Conservation (phyloP, 2,888 invertebrate genomes). For the Hylaea fasciaria region DNA sequence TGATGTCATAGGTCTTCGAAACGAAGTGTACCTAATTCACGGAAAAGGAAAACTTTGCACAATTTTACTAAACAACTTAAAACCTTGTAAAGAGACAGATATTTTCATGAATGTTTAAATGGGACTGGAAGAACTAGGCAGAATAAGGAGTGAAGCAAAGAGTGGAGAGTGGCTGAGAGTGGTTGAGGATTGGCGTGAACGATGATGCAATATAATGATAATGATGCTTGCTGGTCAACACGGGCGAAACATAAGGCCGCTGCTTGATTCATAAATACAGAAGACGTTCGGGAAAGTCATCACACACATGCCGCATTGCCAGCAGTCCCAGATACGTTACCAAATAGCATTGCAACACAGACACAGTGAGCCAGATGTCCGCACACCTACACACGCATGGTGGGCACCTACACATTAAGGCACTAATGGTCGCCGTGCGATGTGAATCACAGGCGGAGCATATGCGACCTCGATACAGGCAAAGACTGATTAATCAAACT, state of each 20-base stretch:
- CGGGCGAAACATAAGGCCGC: too few relatives aligned
- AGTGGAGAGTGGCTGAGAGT: too few relatives aligned
- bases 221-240: too few relatives aligned
- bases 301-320: not conserved
- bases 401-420: slow-evolving; percentile 36
- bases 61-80: too few relatives aligned
- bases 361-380: slow-evolving; percentile 33
- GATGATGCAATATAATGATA: too few relatives aligned
- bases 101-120: too few relatives aligned
- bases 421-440: slow-evolving; percentile 61
- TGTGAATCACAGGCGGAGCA: slow-evolving; percentile 76
- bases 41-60: too few relatives aligned
- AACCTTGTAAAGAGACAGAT: too few relatives aligned
- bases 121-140: too few relatives aligned
- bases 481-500: slow-evolving; percentile 15
- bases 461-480: slow-evolving; percentile 74
- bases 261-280: too few relatives aligned
- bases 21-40: not conserved
- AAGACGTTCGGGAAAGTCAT: not conserved
- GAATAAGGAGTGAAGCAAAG: too few relatives aligned
- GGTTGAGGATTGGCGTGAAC: too few relatives aligned
- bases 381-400: slow-evolving; percentile 35
- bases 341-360: slow-evolving; percentile 15
- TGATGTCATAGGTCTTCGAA: slow-evolving; percentile 15
- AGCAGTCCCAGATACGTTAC: slow-evolving; percentile 1